Percentiles rank a stretch among this genome's conserved stretches.
Evolutionary conservation across 2,113 vertebrate species (phyloP).

Genomic region (Platichthys stellatus): DNA sequence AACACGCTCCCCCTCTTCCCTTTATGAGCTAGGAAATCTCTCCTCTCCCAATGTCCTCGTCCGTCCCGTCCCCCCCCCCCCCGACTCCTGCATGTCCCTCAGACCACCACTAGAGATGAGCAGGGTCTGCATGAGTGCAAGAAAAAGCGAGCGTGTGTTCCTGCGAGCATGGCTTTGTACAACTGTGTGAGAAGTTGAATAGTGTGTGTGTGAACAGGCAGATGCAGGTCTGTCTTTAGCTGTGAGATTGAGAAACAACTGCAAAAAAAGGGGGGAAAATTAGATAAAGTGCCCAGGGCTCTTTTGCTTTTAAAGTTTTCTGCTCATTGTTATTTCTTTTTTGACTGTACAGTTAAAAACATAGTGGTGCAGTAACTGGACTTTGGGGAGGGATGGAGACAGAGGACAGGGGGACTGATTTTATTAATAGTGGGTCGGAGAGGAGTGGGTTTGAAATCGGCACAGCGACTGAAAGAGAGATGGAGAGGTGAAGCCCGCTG

Average conservation of each 20-base stretch:
- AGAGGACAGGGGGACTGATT: conserved; percentile 12
- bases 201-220: conserved; percentile 20
- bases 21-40: conserved; percentile 51
- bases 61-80: no score
- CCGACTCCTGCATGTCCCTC: conserved; percentile 80
- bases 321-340: conserved; percentile 76
- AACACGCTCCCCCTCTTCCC: conserved; percentile 50
- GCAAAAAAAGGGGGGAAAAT: conserved; percentile 12
- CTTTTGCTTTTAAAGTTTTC: conserved; percentile 55
- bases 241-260: conserved; percentile 69
- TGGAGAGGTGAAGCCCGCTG: conserved; percentile 10
- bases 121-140: conserved; percentile 81
- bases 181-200: conserved; percentile 29
- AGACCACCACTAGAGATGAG: conserved; percentile 81
- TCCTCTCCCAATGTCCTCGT: conserved; percentile 56
- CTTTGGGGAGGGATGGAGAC: conserved; percentile 41
- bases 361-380: conserved; percentile 83
- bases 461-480: conserved; percentile 39
- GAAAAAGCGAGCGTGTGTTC: conserved; percentile 39
- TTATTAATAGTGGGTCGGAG: background rate
- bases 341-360: conserved; percentile 76
- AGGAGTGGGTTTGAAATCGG: background rate
- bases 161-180: conserved; percentile 52
- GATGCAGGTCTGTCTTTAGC: conserved; percentile 35
- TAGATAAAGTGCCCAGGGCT: conserved; percentile 44